Evolutionary conservation across 2,888 invertebrate genomes (phyloP).

Genomic region (Caenorhabditis sulstoni): DNA sequence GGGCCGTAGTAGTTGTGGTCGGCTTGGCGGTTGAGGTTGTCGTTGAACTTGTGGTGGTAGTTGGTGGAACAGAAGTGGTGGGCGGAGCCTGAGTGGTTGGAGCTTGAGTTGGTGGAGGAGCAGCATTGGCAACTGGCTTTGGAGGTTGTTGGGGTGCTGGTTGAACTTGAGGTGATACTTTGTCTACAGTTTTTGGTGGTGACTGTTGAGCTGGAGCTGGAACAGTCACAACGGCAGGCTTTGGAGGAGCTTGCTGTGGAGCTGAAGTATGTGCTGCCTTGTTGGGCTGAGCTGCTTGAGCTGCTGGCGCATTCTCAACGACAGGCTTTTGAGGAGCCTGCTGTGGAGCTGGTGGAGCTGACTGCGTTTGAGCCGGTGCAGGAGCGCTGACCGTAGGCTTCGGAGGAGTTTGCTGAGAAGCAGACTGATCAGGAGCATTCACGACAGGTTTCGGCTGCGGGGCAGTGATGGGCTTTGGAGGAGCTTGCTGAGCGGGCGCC

Average conservation of each 20-base stretch:
- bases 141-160: background rate
- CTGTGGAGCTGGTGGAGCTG: background rate
- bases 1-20: background rate
- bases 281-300: background rate
- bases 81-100: too few species aligned
- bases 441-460: background rate
- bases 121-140: background rate
- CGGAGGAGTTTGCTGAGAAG: background rate
- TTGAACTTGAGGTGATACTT: background rate
- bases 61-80: background rate
- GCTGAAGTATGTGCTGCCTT: background rate
- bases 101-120: background rate
- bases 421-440: background rate
- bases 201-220: background rate
- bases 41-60: background rate
- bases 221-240: background rate
- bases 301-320: background rate
- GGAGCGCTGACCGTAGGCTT: background rate
- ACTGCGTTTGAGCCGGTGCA: background rate
- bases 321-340: background rate
- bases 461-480: background rate
- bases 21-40: background rate
- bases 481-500: conserved; percentile 7
- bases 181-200: background rate
- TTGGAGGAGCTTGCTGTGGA: background rate